These are phyloP conservation scores for Ploceus nigricollis DNA, from an alignment of 2,113 vertebrate species.

Conservation along the genomic window DNA sequence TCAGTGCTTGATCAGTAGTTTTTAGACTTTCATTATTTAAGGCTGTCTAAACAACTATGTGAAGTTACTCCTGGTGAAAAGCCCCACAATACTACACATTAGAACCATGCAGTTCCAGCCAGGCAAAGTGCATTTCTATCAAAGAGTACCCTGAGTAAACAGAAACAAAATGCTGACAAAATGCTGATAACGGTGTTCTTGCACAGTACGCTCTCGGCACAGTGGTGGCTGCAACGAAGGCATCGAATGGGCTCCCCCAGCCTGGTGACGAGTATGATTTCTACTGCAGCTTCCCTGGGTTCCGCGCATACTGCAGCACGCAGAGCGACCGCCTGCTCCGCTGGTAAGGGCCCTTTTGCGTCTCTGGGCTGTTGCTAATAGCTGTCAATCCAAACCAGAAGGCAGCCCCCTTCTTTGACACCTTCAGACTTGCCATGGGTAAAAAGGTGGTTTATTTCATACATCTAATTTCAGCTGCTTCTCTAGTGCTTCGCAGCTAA, in stretches of 20 bases:
- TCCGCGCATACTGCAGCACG: conserved; percentile 84
- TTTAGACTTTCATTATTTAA: fast-evolving
- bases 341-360: conserved; percentile 72
- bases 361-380: neutral
- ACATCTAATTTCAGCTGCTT: neutral
- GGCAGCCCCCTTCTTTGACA: neutral
- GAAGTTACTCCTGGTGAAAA: neutral
- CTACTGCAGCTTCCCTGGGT: conserved; percentile 91
- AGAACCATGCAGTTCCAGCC: fast-evolving
- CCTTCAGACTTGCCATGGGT: fast-evolving
- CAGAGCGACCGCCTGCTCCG: conserved; percentile 85
- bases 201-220: conserved; percentile 85
- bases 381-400: neutral
- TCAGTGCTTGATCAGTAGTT: neutral
- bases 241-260: conserved; percentile 84
- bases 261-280: conserved; percentile 92
- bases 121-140: fast-evolving
- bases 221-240: conserved; percentile 88
- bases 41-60: neutral
- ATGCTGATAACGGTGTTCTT: fast-evolving
- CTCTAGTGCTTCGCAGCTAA: neutral
- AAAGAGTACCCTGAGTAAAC: fast-evolving
- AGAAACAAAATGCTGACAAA: neutral
- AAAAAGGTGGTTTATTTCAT: neutral
- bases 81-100: fast-evolving